Base-by-base conservation (phyloP, 2,797 vertebrate genomes). In the Sebastes oblongus region DNA sequence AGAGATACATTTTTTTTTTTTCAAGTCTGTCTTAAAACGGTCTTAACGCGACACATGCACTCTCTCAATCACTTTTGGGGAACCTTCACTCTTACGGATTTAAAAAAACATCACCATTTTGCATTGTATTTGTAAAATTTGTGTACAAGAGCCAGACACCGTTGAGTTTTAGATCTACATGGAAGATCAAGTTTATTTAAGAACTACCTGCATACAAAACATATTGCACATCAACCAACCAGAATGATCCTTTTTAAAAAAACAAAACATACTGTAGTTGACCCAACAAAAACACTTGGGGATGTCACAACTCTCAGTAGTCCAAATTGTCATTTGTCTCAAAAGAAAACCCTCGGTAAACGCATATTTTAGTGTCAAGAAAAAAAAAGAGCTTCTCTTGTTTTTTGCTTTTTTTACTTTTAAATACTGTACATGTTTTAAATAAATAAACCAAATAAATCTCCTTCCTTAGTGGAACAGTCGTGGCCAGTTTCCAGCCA, bases 141-240 rank as follows among this genome's bases (percentile, higher is more conserved):
- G 11, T 65, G 27, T 74, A 39, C 36, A 11, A 66, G 11, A 88
- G 16, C 4, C 32, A 85, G 56, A 85, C 66, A 61, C 64, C 39
- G 9, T 54, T 70, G 6, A 6, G 66, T 87, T 91, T 91, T 83
- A 89, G 91, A 97, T 96, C 96, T 96, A 97, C 95, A 96, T 97
- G 96, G 96, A 98, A 99, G 98, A 98, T 98, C 98, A 96, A 97
- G 97, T 97, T 99, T 99, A 99, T 99, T 98, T 97, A 97, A 96
- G 98, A 99, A 99, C 98, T 99, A 98, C 96, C 96, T 97, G 97
- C 98, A 98, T 99, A 99, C 97, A 99, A 99, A 99, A 99, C 98
- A 98, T 99, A 99, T 99, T 99, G 98, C 98, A 99, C 98, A 98
- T 99, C 97, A 98, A 99, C 98, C 98, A 99, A 98, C 96, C 96